These are phyloP conservation scores for Brachionus rotundiformis DNA, from an alignment of 1,140 invertebrate species.

Conservation along the genomic window DNA sequence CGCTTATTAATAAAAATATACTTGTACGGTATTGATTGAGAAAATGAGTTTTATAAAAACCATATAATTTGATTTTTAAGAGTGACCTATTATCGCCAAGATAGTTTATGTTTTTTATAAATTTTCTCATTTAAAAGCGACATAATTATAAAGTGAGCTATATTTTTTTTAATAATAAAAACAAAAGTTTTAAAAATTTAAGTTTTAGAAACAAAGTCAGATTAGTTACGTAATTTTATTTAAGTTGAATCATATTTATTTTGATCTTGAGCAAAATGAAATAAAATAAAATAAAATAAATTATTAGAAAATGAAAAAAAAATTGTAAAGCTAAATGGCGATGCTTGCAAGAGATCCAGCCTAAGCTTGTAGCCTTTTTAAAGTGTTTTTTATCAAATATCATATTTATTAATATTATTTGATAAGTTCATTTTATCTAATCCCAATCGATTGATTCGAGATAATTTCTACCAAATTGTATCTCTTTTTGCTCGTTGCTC, in stretches of 20 bases:
- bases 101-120: not conserved
- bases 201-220: slow-evolving; percentile 3
- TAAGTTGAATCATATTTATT: not conserved
- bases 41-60: not conserved
- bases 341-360: not conserved
- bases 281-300: not conserved
- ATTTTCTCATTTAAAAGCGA: not conserved
- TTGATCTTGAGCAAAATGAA: not conserved
- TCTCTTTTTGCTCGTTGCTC: not conserved
- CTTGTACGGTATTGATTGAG: not conserved
- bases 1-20: not conserved
- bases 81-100: not conserved
- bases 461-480: not conserved
- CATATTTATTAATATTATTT: slow-evolving; percentile 14
- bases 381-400: not conserved
- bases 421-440: slow-evolving; percentile 12
- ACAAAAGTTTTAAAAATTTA: not conserved
- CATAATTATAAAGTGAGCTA: not conserved
- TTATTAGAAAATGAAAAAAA: not conserved
- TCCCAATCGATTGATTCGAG: slow-evolving; percentile 3
- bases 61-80: not conserved
- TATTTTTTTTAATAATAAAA: not conserved
- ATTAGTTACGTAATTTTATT: not conserved
- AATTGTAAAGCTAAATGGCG: not conserved
- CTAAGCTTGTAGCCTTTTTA: not conserved